Evolutionary conservation across 2,888 invertebrate genomes (phyloP), one percentile per base, ranked within the genome.

Genomic region (Amphipoea oculea): DNA sequence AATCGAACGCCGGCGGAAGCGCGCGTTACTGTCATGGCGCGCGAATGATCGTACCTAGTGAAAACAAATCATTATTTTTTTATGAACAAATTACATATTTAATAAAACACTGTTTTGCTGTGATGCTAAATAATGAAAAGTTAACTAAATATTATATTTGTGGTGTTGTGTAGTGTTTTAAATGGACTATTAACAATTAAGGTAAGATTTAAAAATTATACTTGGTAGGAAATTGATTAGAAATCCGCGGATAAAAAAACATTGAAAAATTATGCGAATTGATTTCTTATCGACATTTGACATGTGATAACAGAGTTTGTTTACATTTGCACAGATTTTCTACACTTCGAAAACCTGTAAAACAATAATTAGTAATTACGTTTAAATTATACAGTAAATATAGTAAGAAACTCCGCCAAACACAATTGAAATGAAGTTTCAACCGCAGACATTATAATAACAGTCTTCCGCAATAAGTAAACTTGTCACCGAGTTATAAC

Each of bases 1-100:
- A 96, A 95, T 93, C 94, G 95, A 94, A 95, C 92, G 90, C 93
- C 91, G 92, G 88, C 93, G 94, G 94, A 94, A 94, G 90, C 95
- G 94, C 95, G 95, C 90, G 90, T 87, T 89, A 76, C 86, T 83
- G 82, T 78, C 65, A 91, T 88, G 90, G 77, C 85, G 91, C 93
- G 95, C 72, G 71, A 78, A 81, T 71, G 63, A 81, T 76, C 67
- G 20, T 66, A 29, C 29, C 29, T 29, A 69, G 67, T 81, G 68
- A 74, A 80, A 79, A 83, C 73, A 77, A 71, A 69, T 74, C 4
- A 62, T 48, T 57, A 54, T 40, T 57, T 45, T 76, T 63, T 73
- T 29, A 65, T 11, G 3, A 66, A 36, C 4, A 51, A 76, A 71
- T 71, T n/a, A 29, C 51, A 29, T 29, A 29, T 20, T 51, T 4